Evolutionary conservation across 1,140 invertebrate genomes (phyloP), one percentile per base, ranked within the genome.

Genomic region (Oryctes rhinoceros): DNA sequence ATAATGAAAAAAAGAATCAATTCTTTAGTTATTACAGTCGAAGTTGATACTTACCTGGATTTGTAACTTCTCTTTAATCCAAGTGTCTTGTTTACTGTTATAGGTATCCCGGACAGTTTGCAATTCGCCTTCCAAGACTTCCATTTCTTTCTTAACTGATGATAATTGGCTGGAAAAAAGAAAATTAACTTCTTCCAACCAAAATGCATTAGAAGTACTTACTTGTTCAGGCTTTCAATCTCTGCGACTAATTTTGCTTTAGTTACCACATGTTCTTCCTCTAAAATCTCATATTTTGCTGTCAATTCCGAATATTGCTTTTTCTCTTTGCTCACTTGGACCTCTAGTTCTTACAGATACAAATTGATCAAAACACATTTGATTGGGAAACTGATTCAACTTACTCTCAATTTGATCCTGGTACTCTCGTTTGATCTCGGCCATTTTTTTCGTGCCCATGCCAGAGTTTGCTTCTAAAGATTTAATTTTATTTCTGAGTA

Each of bases 261-360:
- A 76, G 92, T 93, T 0, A 94, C 90, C 0, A 95, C 93, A 82
- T 94, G 94, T 85, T 96, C 94, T 86, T 96, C 94, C 85, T 94
- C 92, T n/a, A 97, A 87, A 80, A 94, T 90, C 84, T 95, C 95
- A 87, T 96, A 95, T 86, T 94, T 95, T 3, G 90, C 89, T 37
- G 94, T 95, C 7, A 97, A 88, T 82, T 96, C 94, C 81, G 95
- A 93, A 86, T 94, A 94, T 82, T 95, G 93, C 80, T 93, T 91
- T 79, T 91, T 91, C 84, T 93, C 93, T 24, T 89, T 89, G 48
- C 89, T 89, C 47, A 96, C 82, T 53, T 92, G 90, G 82, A 90
- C 88, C 87, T 95, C 92, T 81, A 94, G 85, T 86, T 91, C 94
- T 94, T 85, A 71, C 87, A 89, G 88, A 84, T 81, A 76, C 67